Evolutionary conservation across 2,797 vertebrate species (phyloP), one percentile per base, ranked within the genome.

Genomic region (Mormyrus proboscirostris): DNA sequence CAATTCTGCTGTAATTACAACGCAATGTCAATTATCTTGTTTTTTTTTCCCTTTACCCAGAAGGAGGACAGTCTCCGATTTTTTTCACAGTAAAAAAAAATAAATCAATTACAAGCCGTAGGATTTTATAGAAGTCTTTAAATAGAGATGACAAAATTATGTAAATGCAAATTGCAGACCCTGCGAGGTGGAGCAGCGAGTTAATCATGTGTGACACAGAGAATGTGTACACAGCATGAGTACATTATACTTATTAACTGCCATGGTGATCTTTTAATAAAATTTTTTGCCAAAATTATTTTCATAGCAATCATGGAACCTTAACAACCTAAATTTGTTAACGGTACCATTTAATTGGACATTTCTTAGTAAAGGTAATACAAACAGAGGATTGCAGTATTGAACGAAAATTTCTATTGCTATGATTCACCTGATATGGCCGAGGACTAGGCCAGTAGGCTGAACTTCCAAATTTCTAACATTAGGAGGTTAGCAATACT

Each of bases 1-100:
- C 59, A 88, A 88, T 88, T 88, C 57, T 47, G 29, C 33, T n/a
- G 55, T 65, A 88, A 47, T 88, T 88, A 44, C 87, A 41, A 65
- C 55, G 44, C 53, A 41, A 41, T 47, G 55, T 62, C 38, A 88
- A 47, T 62, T 65, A 57, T 59, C 82, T 49, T 29, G 82, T 50
- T 51, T 84, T 47, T 76, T 85, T 22, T 38, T 14, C 69, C 69
- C 33, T 38, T 76, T 76, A 38, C 69, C 69, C 44, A 51, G 50
- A 85, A 25, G 10, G 84, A 51, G 84, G 49, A 16, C 9, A 84
- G 12, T 50, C 49, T 85, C 22, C 10, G 8, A 76, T 76, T 47
- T 47, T 82, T 82, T 22, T 29, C 49, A 85, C 10, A 25, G 49
- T 84, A 50, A 84, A 84, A 84, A 82, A 50, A 84, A 79, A 79